Percentiles rank a stretch among this genome's conserved stretches.
These are phyloP conservation scores for Glossosoma conforme DNA, from an alignment of 1,140 invertebrate species.

Conservation along the genomic window DNA sequence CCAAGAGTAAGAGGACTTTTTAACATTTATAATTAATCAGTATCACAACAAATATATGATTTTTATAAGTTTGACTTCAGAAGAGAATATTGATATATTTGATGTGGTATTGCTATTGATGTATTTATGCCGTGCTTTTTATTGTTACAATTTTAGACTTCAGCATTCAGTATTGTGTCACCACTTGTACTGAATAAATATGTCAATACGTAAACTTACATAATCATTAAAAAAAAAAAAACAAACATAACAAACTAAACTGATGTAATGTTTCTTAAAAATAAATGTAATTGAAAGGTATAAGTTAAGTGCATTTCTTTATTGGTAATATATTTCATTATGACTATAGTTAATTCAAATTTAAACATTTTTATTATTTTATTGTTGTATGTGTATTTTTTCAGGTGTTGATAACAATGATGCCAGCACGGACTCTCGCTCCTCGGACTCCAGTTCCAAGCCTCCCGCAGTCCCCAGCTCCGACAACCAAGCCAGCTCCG, in stretches of 20 bases:
- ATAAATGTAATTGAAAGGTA: too few species aligned
- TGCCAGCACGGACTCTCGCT: constrained; percentile 42
- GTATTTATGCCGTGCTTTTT: too few species aligned
- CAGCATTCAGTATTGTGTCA: too few species aligned
- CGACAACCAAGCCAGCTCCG: constrained; percentile 43
- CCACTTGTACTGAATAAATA: too few species aligned
- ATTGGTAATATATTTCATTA: neutral
- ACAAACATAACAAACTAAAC: too few species aligned
- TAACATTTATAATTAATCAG: neutral
- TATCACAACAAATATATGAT: neutral
- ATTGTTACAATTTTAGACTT: too few species aligned
- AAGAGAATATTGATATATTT: too few species aligned
- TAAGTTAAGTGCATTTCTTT: neutral
- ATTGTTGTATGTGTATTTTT: constrained; percentile 8
- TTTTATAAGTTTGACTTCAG: too few species aligned
- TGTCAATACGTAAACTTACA: too few species aligned
- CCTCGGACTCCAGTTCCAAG: constrained; percentile 43
- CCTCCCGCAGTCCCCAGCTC: constrained; percentile 38
- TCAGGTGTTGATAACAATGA: constrained; percentile 31
- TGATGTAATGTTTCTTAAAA: too few species aligned
- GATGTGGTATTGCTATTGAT: too few species aligned
- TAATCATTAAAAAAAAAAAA: too few species aligned
- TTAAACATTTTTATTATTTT: neutral
- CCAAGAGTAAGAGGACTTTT: constrained; percentile 9
- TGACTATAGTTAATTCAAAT: neutral